Base-by-base conservation (phyloP, 2,888 invertebrate species). In the Troilus luridus region DNA sequence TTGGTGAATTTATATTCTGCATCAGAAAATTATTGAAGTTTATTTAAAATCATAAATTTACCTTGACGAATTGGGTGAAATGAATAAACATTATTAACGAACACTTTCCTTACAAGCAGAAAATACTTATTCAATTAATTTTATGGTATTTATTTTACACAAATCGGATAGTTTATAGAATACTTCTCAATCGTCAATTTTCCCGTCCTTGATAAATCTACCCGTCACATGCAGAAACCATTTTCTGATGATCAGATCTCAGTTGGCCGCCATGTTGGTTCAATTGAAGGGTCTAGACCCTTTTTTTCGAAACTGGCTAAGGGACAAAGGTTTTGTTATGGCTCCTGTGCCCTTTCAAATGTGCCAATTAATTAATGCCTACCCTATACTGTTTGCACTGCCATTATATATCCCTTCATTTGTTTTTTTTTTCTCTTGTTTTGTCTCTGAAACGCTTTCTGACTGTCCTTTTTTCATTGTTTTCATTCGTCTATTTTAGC, bases 301-400 rank as follows among this genome's bases (percentile, higher is more conserved):
- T 72, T 62, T 72, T 72, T 14, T 41, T 41, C 41, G 41, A 12
- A 72, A 6, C n/a, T 19, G 1, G 5, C 41, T 77, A 7, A 77
- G 41, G 41, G 72, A 77, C 72, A 77, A 77, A 77, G 41, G 72
- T 7, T 77, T 19, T 27, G 72, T 77, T 41, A 77, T 77, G 14
- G 72, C 72, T 19, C 8, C 8, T 1, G 17, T 17, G 27, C 41
- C 27, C 41, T 77, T 77, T 77, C 72, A 27, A 27, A 17, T 41
- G 27, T 17, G 14, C 27, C 72, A 77, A 77, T 77, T 77, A 77
- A 77, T 77, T 77, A 77, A 77, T 77, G 17, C 17, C 72, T 77
- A 41, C 17, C 1, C 72, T 77, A 0, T 77, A 41, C 41, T 24
- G 8, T 41, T 6, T 9, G 24, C 72, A 14, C 72, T 72, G 24